Conservation (phyloP, 2,113 vertebrate species). For the Fulmarus glacialis region DNA sequence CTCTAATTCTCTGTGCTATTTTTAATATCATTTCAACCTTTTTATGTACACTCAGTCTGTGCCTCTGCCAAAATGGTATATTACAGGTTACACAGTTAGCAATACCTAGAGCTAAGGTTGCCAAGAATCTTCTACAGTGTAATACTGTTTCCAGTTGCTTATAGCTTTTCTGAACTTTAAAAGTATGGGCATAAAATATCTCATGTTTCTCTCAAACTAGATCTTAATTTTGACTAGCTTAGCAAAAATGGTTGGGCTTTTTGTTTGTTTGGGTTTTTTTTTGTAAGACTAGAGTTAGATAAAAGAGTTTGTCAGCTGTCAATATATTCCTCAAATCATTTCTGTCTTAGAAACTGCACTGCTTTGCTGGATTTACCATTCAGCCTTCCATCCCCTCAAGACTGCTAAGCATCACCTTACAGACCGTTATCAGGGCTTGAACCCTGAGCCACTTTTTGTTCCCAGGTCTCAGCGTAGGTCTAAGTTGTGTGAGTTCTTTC, state of each 20-base stretch:
- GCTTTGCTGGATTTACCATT: background rate
- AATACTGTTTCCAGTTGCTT: conserved; percentile 10
- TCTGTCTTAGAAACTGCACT: background rate
- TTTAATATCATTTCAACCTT: conserved; percentile 9
- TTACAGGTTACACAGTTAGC: conserved; percentile 10
- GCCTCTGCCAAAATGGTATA: conserved; percentile 22
- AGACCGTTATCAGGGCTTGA: background rate
- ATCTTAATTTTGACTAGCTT: background rate
- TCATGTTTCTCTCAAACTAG: background rate
- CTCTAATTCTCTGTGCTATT: background rate
- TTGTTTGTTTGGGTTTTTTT: background rate
- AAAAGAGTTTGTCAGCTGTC: background rate
- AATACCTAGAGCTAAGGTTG: background rate
- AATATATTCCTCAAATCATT: background rate
- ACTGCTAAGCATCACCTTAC: background rate
- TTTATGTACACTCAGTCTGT: background rate
- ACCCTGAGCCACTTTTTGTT: background rate
- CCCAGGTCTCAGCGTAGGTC: background rate
- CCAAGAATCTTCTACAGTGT: background rate
- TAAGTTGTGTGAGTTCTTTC: background rate
- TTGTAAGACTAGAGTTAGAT: background rate
- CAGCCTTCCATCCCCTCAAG: background rate
- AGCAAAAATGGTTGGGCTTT: background rate
- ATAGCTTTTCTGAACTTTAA: background rate
- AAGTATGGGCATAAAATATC: background rate